phyloP scores from a whole-genome alignment of 2,797 vertebrate genomes.

The Natrix natrix region DNA sequence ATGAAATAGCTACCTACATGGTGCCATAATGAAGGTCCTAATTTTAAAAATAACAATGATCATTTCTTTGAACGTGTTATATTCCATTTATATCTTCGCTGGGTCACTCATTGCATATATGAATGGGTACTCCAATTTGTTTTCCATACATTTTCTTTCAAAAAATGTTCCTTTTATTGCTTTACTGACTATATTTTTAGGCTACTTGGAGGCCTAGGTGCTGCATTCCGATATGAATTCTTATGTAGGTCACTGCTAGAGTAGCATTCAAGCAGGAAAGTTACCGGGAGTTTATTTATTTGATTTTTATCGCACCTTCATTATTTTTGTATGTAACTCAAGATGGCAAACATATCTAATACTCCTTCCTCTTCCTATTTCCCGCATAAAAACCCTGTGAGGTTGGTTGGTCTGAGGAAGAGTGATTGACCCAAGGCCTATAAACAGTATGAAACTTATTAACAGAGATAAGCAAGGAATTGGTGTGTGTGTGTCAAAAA shows the following conservation, averaged over 20 bases:
- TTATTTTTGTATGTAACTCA: neutral
- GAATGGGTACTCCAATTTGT: neutral
- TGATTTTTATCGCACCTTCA: neutral
- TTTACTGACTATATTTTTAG: neutral
- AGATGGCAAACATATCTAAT: neutral
- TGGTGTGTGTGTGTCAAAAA: neutral
- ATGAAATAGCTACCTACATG: neutral
- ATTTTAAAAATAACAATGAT: neutral
- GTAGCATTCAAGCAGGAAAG: neutral
- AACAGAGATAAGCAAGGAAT: neutral
- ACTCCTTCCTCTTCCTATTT: neutral
- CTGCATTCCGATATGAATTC: neutral
- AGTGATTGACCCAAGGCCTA: neutral
- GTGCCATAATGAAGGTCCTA: neutral
- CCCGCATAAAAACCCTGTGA: neutral
- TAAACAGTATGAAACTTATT: neutral
- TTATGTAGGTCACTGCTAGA: neutral
- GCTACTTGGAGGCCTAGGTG: neutral
- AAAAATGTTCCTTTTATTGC: neutral
- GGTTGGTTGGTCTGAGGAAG: neutral
- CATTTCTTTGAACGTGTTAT: neutral
- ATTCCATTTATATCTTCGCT: neutral
- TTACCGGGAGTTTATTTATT: neutral
- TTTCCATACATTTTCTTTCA: neutral
- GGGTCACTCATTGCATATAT: neutral